A percentile compares a stretch with the other conserved stretches of the same genome.
phyloP scores from a whole-genome alignment of 2,113 vertebrate genomes.

The Bufo gargarizans region DNA sequence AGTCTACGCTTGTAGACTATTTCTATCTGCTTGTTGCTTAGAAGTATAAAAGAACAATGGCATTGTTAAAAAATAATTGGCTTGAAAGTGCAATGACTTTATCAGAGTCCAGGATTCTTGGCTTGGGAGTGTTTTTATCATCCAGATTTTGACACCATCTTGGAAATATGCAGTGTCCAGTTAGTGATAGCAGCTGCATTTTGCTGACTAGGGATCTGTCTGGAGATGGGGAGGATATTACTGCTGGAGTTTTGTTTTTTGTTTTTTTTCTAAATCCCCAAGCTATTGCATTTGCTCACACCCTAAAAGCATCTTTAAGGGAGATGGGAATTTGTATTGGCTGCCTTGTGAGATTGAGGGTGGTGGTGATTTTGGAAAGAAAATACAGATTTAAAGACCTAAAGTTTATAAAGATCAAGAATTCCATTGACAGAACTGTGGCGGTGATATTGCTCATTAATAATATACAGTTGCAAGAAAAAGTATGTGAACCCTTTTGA shows the following conservation, averaged over 20 bases:
- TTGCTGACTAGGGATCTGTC: constrained; percentile 12
- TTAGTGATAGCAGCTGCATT: not conserved
- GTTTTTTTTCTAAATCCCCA: not conserved
- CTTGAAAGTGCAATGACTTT: not conserved
- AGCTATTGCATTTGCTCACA: not conserved
- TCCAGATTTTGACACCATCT: not conserved
- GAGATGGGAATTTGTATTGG: not conserved
- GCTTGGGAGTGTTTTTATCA: not conserved
- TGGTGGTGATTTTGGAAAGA: not conserved
- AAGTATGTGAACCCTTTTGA: too few relatives aligned
- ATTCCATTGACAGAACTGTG: not conserved
- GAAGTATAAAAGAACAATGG: not conserved
- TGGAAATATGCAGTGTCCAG: constrained; percentile 10
- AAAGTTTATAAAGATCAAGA: not conserved
- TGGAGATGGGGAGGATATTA: not conserved
- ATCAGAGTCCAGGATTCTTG: not conserved
- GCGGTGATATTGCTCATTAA: not conserved
- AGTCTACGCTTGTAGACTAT: not conserved
- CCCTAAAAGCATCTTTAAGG: not conserved
- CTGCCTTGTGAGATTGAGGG: not conserved
- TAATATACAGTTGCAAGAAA: too few relatives aligned
- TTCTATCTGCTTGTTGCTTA: not conserved
- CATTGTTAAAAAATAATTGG: not conserved
- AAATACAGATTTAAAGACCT: not conserved
- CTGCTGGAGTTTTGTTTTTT: too few relatives aligned